Percentiles rank a stretch among this genome's conserved stretches.
Conservation (phyloP, 2,113 vertebrate species). For the Melanostigma gelatinosum region DNA sequence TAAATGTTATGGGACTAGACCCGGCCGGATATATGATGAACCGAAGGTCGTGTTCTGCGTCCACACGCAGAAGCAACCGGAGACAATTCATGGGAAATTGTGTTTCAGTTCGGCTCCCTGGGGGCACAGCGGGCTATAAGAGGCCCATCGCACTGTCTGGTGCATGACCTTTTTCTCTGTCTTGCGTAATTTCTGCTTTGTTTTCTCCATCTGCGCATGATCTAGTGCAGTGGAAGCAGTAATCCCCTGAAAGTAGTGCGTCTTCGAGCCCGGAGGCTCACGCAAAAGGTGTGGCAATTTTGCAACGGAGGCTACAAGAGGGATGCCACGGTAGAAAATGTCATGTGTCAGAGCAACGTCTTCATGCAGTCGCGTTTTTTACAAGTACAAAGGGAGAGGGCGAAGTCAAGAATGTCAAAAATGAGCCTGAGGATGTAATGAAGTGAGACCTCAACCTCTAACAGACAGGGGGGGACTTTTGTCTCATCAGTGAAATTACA, state of each 20-base stretch:
- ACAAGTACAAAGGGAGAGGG: slow-evolving; percentile 22
- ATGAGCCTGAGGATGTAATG: slow-evolving; percentile 49
- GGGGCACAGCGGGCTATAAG: slow-evolving; percentile 28
- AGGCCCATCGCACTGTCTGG: slow-evolving; percentile 50
- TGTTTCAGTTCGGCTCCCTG: slow-evolving; percentile 7
- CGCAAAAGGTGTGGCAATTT: slow-evolving; percentile 13
- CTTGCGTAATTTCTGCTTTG: slow-evolving; percentile 28
- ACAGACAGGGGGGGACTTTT: slow-evolving; percentile 14
- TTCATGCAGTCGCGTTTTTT: neutral
- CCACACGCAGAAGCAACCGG: slow-evolving; percentile 40
- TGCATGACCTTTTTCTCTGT: slow-evolving; percentile 48
- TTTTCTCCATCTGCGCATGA: slow-evolving; percentile 18
- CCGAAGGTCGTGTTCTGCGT: neutral
- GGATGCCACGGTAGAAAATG: slow-evolving; percentile 1
- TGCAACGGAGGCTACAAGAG: neutral
- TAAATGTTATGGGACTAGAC: slow-evolving; percentile 19
- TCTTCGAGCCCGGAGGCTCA: slow-evolving; percentile 10
- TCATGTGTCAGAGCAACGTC: neutral
- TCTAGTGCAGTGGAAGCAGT: neutral
- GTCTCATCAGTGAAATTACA: slow-evolving; percentile 49
- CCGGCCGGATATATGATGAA: slow-evolving; percentile 5
- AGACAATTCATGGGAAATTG: slow-evolving; percentile 58
- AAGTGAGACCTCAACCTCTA: slow-evolving; percentile 49
- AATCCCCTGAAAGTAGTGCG: slow-evolving; percentile 1
- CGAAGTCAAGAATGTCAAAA: slow-evolving; percentile 49